A percentile compares a stretch with the other conserved stretches of the same genome.
These are phyloP conservation scores for Planococcus citri DNA, from an alignment of 1,140 invertebrate genomes.

Conservation along the genomic window DNA sequence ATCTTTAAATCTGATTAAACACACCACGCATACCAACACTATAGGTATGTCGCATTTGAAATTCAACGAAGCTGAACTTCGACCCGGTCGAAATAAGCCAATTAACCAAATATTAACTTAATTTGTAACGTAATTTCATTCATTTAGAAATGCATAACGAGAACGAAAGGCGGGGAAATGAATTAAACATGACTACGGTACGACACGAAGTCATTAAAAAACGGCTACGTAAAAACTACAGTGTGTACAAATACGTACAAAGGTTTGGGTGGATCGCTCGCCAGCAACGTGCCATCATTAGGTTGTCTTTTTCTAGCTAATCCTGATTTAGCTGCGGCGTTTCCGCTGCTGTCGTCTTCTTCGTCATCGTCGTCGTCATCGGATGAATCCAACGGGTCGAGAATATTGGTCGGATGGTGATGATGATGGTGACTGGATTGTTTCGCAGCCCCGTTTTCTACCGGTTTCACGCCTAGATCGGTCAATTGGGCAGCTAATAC, in stretches of 20 bases:
- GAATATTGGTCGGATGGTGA: neutral
- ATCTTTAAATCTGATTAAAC: too few species aligned
- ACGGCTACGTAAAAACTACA: too few species aligned
- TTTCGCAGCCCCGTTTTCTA: conserved; percentile 24
- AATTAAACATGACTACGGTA: too few species aligned
- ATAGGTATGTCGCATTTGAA: too few species aligned
- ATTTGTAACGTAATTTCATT: too few species aligned
- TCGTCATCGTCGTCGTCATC: conserved; percentile 37
- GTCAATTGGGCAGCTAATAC: conserved; percentile 83
- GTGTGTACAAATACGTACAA: conserved; percentile 64
- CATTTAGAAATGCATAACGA: too few species aligned
- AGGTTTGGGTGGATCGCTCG: conserved; percentile 90
- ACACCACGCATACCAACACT: too few species aligned
- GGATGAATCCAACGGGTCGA: conserved; percentile 34
- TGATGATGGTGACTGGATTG: conserved; percentile 26
- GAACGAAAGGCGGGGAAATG: too few species aligned
- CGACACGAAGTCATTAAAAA: too few species aligned
- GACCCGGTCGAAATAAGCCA: too few species aligned
- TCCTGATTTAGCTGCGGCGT: conserved; percentile 28
- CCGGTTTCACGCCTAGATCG: conserved; percentile 60
- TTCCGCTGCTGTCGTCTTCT: conserved; percentile 36
- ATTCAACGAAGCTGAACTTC: too few species aligned
- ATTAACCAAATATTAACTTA: too few species aligned
- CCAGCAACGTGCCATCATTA: conserved; percentile 86
- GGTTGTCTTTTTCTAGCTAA: conserved; percentile 43